A percentile compares a stretch with the other conserved stretches of the same genome.
Evolutionary conservation across 2,113 vertebrate species (phyloP).

Genomic region (Menidia beryllina): DNA sequence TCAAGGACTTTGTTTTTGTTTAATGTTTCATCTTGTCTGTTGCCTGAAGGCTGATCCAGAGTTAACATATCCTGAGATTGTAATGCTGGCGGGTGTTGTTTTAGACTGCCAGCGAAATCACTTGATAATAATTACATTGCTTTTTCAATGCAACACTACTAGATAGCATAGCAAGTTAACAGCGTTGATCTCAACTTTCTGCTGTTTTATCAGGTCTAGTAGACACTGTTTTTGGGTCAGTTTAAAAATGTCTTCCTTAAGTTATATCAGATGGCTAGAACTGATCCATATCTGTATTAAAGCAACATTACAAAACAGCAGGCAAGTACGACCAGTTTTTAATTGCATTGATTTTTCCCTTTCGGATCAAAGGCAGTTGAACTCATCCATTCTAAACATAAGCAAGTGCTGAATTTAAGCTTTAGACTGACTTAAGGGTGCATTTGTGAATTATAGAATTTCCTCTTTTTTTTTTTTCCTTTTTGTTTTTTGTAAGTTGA

Average conservation of each 20-base stretch:
- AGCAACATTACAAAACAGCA: constrained; percentile 21
- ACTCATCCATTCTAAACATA: constrained; percentile 43
- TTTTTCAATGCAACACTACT: constrained; percentile 43
- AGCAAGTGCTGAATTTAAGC: constrained; percentile 57
- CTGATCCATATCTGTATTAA: constrained; percentile 1
- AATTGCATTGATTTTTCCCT: constrained; percentile 26
- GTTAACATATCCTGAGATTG: constrained; percentile 71
- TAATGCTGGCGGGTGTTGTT: constrained; percentile 57
- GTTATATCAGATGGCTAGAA: background rate
- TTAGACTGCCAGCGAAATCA: constrained; percentile 53
- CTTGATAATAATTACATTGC: constrained; percentile 51
- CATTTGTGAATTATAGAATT: constrained; percentile 64
- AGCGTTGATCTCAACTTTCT: constrained; percentile 37
- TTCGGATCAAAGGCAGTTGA: constrained; percentile 47
- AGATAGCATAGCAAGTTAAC: constrained; percentile 40
- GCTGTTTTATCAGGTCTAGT: constrained; percentile 22
- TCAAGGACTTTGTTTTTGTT: constrained; percentile 17
- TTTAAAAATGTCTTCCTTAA: constrained; percentile 1
- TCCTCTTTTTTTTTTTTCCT: constrained; percentile 58
- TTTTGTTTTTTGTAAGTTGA: constrained; percentile 55
- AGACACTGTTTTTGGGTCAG: constrained; percentile 20
- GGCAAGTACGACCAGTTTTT: constrained; percentile 35
- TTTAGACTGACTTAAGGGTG: constrained; percentile 63
- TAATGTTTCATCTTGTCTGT: constrained; percentile 24
- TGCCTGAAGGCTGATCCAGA: constrained; percentile 43